Evolutionary conservation across 2,888 invertebrate genomes (phyloP).

Genomic region (Oscheius sp.): DNA sequence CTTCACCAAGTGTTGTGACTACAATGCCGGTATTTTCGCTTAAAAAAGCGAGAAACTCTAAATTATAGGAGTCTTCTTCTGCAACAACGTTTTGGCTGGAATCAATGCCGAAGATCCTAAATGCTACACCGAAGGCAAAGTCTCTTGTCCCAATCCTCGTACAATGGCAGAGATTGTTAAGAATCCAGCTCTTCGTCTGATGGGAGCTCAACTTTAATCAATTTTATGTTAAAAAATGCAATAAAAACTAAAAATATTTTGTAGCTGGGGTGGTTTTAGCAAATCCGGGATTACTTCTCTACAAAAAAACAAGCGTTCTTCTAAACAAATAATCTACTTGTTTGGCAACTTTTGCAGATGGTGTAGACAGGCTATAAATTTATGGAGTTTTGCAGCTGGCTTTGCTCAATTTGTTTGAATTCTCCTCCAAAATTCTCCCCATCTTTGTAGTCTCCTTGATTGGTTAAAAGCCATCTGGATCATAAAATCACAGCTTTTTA

Average conservation of each 20-base stretch:
- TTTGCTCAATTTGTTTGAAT: too few relatives aligned
- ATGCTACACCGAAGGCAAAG: slow-evolving; percentile 8
- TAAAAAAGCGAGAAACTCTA: too few relatives aligned
- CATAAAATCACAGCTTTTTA: too few relatives aligned
- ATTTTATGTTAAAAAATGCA: background rate
- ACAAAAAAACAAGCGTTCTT: too few relatives aligned
- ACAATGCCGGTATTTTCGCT: slow-evolving; percentile 43
- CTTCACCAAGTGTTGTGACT: slow-evolving; percentile 41
- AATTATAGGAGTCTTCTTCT: slow-evolving; percentile 50
- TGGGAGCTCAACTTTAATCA: background rate
- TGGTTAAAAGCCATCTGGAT: too few relatives aligned
- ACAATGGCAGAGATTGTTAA: background rate
- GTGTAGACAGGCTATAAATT: too few relatives aligned
- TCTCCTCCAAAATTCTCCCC: too few relatives aligned
- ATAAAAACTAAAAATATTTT: background rate
- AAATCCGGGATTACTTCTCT: too few relatives aligned
- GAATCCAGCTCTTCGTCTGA: background rate
- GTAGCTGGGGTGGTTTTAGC: background rate
- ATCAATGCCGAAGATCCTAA: slow-evolving; percentile 6
- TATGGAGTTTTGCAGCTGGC: too few relatives aligned
- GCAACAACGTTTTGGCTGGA: slow-evolving; percentile 35
- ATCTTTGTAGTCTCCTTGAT: too few relatives aligned
- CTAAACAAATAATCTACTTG: too few relatives aligned
- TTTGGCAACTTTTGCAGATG: too few relatives aligned
- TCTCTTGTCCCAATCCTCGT: slow-evolving; percentile 23